Base-by-base conservation (phyloP, 2,797 vertebrate species). In the Steatocranus sp. region DNA sequence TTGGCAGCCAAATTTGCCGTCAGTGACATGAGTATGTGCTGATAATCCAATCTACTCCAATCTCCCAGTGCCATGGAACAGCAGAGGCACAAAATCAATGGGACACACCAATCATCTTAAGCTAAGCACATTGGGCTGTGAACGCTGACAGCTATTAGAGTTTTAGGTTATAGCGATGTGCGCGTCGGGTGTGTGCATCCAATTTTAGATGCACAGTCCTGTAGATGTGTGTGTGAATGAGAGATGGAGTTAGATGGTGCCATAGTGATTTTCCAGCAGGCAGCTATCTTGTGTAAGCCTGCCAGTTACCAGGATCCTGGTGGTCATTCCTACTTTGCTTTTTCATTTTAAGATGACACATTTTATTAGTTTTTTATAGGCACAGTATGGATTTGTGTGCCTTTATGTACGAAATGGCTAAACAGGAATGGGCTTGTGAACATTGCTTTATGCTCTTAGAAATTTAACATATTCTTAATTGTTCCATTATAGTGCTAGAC, bases 71-170 rank as follows among this genome's bases (percentile, higher is more conserved):
- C 85, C 81, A 80, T 87, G 84, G 73, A 91, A 88, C 81, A 90
- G 68, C 77, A 68, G 73, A 87, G 83, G 84, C 90, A 94, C 79
- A 93, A 92, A 94, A 95, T 95, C 93, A 91, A 91, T 94, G 86
- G 79, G 79, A 93, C 82, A 88, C 87, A 89, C 81, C 83, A 86
- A 82, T 90, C 87, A 88, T 91, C 89, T 94, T 94, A 90, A 86
- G 89, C 85, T 81, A 81, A 76, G 73, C 80, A 76, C 46, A 63
- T 38, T 87, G 56, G 78, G 81, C 84, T 94, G 81, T 89, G 88
- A 88, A 91, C 38, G 83, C 83, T 91, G 92, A 92, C 91, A 87
- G 88, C 82, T 85, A 86, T 85, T 84, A 78, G 78, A 89, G 85
- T 80, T 91, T 88, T 83, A 75, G 61, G 43, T 83, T 66, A 38